phyloP scores from a whole-genome alignment of 2,113 vertebrate genomes.

The Chiloscyllium plagiosum region DNA sequence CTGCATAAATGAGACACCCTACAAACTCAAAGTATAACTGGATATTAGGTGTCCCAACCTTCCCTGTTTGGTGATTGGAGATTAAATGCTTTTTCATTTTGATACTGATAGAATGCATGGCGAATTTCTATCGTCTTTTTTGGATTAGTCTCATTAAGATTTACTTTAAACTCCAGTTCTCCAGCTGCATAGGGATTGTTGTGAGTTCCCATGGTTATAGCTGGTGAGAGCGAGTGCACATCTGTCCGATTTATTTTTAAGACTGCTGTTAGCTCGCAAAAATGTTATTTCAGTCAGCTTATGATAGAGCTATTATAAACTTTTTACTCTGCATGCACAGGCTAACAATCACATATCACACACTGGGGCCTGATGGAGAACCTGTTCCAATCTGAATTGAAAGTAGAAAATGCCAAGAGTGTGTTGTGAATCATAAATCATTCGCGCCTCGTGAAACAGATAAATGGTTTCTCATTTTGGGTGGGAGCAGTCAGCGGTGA shows the following conservation, averaged over 20 bases:
- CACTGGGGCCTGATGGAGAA: background rate
- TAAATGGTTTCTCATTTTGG: background rate
- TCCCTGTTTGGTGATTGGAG: too few relatives aligned
- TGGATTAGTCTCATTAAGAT: background rate
- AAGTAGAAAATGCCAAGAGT: background rate
- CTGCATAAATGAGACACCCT: background rate
- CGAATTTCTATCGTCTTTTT: background rate
- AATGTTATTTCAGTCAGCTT: background rate
- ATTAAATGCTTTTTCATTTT: background rate
- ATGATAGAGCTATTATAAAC: background rate
- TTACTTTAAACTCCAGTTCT: background rate
- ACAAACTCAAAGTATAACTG: background rate
- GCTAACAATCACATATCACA: background rate
- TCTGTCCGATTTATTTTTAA: slow-evolving; percentile 6
- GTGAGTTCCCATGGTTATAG: background rate
- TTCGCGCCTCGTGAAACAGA: background rate
- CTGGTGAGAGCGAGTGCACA: background rate
- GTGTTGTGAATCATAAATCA: background rate
- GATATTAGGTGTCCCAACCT: background rate
- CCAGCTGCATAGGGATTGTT: background rate
- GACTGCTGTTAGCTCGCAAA: background rate
- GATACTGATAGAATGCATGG: background rate
- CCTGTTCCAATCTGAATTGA: background rate
- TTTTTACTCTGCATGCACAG: background rate
- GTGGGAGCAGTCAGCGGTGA: background rate